Percentiles rank a stretch among this genome's conserved stretches.
Conservation (phyloP, 2,797 vertebrate species). For the Momotus momota region DNA sequence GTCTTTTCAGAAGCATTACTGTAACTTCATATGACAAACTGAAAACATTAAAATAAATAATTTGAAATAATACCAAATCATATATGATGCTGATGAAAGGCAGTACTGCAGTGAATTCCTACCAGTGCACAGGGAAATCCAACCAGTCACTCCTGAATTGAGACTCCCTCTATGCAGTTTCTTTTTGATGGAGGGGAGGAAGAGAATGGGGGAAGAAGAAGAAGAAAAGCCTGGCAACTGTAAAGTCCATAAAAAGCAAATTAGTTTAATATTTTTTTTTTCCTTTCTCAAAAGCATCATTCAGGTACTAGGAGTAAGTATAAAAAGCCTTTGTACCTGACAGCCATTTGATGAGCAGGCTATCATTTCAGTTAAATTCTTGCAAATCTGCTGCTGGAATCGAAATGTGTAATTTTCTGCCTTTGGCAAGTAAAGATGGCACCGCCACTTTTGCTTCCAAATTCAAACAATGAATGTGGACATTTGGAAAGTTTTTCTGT, state of each 20-base stretch:
- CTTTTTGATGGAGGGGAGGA: not conserved
- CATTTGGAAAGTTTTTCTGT: not conserved
- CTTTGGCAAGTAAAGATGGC: not conserved
- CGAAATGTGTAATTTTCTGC: slow-evolving; percentile 6
- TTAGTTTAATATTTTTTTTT: not conserved
- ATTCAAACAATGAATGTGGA: not conserved
- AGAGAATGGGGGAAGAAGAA: not conserved
- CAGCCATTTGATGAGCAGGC: not conserved
- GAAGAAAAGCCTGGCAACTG: not conserved
- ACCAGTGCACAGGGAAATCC: not conserved
- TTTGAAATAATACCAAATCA: not conserved
- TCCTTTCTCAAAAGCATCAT: not conserved
- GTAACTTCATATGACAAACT: not conserved
- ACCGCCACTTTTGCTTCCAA: not conserved
- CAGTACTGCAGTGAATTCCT: not conserved
- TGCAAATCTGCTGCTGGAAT: not conserved
- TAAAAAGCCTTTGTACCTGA: slow-evolving; percentile 21
- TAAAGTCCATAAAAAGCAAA: not conserved
- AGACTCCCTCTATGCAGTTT: not conserved
- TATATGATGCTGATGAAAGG: not conserved
- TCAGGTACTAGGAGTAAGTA: not conserved
- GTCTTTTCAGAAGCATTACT: not conserved
- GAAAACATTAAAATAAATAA: not conserved
- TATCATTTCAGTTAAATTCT: slow-evolving; percentile 6
- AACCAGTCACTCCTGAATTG: not conserved